Percentiles rank a stretch among this genome's conserved stretches.
These are phyloP conservation scores for Harpagoxenus sublaevis DNA, from an alignment of 2,888 invertebrate species.

Conservation along the genomic window DNA sequence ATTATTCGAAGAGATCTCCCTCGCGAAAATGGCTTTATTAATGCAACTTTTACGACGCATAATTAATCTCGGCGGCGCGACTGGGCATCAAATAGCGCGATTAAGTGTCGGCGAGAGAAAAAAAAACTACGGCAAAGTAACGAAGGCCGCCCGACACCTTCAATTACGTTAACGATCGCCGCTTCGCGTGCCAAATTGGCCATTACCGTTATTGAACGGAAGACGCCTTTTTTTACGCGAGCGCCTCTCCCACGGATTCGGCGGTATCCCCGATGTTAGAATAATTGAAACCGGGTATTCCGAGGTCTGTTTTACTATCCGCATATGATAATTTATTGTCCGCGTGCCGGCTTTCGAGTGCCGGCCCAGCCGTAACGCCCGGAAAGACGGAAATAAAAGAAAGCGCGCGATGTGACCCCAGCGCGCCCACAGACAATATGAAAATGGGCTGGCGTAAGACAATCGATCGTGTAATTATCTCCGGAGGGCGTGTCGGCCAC, in stretches of 20 bases:
- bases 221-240: slow-evolving; percentile 45
- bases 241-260: slow-evolving; percentile 27
- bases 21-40: slow-evolving; percentile 4
- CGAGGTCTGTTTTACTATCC: slow-evolving; percentile 43
- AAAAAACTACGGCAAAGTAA: slow-evolving; percentile 37
- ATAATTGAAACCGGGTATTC: slow-evolving; percentile 37
- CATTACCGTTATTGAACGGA: slow-evolving; percentile 76
- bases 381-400: slow-evolving; percentile 21
- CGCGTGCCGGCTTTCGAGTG: neutral
- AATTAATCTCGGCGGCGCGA: slow-evolving; percentile 27
- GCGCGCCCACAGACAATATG: slow-evolving; percentile 50
- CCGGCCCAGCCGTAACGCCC: neutral
- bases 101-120: neutral
- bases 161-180: slow-evolving; percentile 76
- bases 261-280: slow-evolving; percentile 27
- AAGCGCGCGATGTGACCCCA: neutral
- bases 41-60: slow-evolving; percentile 15
- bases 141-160: slow-evolving; percentile 54
- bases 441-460: slow-evolving; percentile 56
- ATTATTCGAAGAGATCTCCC: neutral
- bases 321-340: slow-evolving; percentile 17
- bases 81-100: slow-evolving; percentile 1
- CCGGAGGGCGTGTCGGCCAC: slow-evolving; percentile 56
- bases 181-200: slow-evolving; percentile 70
- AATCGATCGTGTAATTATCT: slow-evolving; percentile 68